A percentile compares a stretch with the other conserved stretches of the same genome.
Evolutionary conservation across 2,888 invertebrate species (phyloP).

Genomic region (Alitta virens): DNA sequence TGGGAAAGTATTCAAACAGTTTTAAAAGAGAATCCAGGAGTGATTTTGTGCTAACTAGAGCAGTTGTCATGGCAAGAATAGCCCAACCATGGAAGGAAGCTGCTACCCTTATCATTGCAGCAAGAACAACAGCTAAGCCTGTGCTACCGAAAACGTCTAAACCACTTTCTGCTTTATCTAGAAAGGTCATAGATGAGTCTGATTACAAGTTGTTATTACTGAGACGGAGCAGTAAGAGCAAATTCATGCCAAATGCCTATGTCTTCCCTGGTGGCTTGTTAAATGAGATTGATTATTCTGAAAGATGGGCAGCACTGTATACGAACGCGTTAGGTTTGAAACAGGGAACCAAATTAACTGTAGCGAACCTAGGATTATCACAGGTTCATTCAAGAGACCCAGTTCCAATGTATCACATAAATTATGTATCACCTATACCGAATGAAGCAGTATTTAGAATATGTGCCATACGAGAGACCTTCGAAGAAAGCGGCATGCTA

Average conservation of each 20-base stretch:
- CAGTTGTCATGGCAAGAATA: background rate
- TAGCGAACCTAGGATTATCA: background rate
- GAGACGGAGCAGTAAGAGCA: conserved; percentile 67
- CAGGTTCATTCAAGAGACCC: background rate
- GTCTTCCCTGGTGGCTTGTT: conserved; percentile 87
- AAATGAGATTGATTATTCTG: conserved; percentile 68
- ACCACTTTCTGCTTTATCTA: background rate
- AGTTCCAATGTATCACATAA: background rate
- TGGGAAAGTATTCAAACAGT: too few relatives aligned
- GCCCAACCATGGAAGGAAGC: conserved; percentile 42
- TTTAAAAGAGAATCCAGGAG: too few relatives aligned
- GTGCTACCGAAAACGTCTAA: background rate
- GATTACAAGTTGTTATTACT: conserved; percentile 57
- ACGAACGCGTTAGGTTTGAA: conserved; percentile 18
- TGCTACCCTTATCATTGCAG: conserved; percentile 44
- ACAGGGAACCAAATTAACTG: background rate
- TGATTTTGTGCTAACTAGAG: too few relatives aligned
- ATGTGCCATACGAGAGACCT: conserved; percentile 82
- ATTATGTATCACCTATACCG: conserved; percentile 28
- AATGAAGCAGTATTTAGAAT: conserved; percentile 74
- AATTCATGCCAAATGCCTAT: conserved; percentile 74
- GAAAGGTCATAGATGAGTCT: background rate
- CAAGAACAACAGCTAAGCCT: conserved; percentile 24
- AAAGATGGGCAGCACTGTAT: conserved; percentile 71
- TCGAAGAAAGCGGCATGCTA: conserved; percentile 81